phyloP scores from a whole-genome alignment of 2,888 invertebrate species.

The Drosophila robusta region DNA sequence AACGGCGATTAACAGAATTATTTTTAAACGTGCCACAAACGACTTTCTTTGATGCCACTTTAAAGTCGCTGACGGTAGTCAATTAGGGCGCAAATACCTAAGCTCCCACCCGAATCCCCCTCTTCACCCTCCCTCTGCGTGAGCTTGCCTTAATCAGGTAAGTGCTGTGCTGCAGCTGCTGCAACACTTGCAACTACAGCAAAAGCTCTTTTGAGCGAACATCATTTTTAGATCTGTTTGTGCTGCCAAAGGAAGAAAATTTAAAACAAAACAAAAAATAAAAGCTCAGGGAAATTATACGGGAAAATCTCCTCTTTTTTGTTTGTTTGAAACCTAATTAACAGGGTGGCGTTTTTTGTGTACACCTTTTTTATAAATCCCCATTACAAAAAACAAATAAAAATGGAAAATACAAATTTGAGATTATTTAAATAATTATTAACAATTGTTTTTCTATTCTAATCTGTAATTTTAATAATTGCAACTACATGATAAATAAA shows the following conservation, averaged over 20 bases:
- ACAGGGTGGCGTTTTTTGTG: not conserved
- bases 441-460: too few species aligned
- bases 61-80: constrained; percentile 61
- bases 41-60: constrained; percentile 70
- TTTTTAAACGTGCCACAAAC: constrained; percentile 61
- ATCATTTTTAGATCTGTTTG: not conserved
- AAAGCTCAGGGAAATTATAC: not conserved
- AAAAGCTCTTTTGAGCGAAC: not conserved
- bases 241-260: not conserved
- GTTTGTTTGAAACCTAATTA: not conserved
- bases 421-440: too few species aligned
- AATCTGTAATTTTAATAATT: too few species aligned
- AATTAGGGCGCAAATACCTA: constrained; percentile 46
- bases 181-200: constrained; percentile 12
- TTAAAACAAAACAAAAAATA: not conserved
- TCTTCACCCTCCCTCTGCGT: not conserved
- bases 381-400: too few species aligned
- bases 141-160: constrained; percentile 3
- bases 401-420: too few species aligned
- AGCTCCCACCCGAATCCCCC: not conserved
- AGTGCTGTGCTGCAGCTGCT: constrained; percentile 2
- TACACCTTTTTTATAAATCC: not conserved
- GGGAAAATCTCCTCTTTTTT: not conserved
- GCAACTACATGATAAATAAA: too few species aligned
- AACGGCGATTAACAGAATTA: constrained; percentile 74